Evolutionary conservation across 2,888 invertebrate genomes (phyloP).

Genomic region (Pachliopta kotzebuea): DNA sequence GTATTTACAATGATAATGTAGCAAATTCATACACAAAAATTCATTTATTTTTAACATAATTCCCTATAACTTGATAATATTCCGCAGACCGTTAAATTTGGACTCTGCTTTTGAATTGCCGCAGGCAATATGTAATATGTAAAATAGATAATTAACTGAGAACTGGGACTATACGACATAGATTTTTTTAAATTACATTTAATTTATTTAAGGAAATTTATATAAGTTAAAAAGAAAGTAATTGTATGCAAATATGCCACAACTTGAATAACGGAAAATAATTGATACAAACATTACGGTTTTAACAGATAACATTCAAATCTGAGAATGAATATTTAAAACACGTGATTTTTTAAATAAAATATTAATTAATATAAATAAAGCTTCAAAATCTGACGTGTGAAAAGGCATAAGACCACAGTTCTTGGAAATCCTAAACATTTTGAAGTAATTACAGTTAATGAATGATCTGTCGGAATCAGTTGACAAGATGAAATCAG

Average conservation of each 20-base stretch:
- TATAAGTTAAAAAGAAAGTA: neutral
- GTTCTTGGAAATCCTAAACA: constrained; percentile 52
- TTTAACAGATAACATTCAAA: neutral
- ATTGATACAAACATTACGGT: neutral
- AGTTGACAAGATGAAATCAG: constrained; percentile 61
- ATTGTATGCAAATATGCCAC: neutral
- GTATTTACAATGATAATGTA: neutral
- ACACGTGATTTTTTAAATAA: neutral
- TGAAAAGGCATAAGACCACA: neutral
- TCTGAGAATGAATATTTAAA: neutral
- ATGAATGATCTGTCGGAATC: constrained; percentile 59
- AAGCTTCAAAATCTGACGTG: neutral
- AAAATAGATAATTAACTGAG: neutral
- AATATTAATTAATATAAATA: neutral
- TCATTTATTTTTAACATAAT: too few relatives aligned
- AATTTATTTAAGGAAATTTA: neutral
- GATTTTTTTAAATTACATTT: neutral
- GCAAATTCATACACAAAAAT: neutral
- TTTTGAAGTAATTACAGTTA: constrained; percentile 65
- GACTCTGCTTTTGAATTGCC: constrained; percentile 7
- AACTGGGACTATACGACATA: neutral
- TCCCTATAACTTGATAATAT: constrained; percentile 15
- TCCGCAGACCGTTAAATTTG: constrained; percentile 36
- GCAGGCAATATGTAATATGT: constrained; percentile 11
- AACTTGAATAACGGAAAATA: neutral